phyloP scores from a whole-genome alignment of 2,113 vertebrate species.

The Toxotes jaculatrix region DNA sequence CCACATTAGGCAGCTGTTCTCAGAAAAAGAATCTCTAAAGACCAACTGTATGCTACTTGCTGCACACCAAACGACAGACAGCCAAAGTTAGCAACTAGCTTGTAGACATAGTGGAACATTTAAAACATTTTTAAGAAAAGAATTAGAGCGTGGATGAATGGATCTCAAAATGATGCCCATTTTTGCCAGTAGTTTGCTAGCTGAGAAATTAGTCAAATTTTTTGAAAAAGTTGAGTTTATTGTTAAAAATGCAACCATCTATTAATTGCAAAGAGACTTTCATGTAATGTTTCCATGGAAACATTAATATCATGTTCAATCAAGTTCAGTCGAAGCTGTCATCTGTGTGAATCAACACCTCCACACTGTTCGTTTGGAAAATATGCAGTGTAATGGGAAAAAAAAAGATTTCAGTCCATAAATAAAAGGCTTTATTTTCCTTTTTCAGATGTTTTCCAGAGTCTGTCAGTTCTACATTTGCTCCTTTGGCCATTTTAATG shows the following conservation, averaged over 20 bases:
- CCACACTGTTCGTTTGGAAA: background rate
- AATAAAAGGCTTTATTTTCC: background rate
- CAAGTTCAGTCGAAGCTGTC: constrained; percentile 3
- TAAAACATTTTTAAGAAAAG: background rate
- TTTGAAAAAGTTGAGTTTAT: background rate
- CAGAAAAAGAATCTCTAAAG: background rate
- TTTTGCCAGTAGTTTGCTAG: too few species aligned
- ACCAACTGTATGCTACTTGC: background rate
- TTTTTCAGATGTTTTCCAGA: constrained; percentile 5
- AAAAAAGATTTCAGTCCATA: background rate
- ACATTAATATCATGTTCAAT: background rate
- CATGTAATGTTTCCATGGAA: constrained; percentile 11
- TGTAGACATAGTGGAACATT: background rate
- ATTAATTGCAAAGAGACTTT: background rate
- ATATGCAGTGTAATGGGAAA: background rate
- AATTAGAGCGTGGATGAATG: too few species aligned
- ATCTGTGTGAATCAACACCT: constrained; percentile 19
- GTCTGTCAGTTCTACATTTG: background rate
- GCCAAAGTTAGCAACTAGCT: background rate
- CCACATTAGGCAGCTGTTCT: background rate
- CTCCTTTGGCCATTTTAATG: background rate
- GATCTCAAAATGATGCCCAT: too few species aligned
- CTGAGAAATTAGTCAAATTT: background rate
- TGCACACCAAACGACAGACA: background rate
- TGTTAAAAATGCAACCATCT: background rate